Conservation (phyloP, 2,888 invertebrate species). For the Cancer borealis region DNA sequence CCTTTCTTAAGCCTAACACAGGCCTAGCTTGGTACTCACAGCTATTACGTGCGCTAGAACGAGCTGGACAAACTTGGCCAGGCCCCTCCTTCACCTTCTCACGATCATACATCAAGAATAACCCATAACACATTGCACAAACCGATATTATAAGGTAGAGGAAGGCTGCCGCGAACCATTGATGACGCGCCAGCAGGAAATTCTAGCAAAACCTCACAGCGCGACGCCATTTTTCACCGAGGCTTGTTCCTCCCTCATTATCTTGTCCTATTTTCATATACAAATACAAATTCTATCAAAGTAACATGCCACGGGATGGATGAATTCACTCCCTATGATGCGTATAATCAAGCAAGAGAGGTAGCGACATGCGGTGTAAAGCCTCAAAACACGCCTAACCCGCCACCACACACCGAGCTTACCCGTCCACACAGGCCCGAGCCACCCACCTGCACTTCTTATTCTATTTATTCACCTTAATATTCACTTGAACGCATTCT, state of each 20-base stretch:
- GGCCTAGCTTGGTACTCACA: not conserved
- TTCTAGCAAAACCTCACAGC: slow-evolving; percentile 65
- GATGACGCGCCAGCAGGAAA: slow-evolving; percentile 63
- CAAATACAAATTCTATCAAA: slow-evolving; percentile 40
- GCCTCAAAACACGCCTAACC: slow-evolving; percentile 58
- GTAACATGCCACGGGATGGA: slow-evolving; percentile 43
- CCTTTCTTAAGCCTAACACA: not conserved
- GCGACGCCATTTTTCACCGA: slow-evolving; percentile 71
- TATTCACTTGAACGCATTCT: slow-evolving; percentile 63
- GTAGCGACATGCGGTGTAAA: not conserved
- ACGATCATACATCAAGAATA: slow-evolving; percentile 36
- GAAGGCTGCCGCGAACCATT: slow-evolving; percentile 16
- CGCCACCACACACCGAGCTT: slow-evolving; percentile 52
- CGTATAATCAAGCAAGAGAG: slow-evolving; percentile 66
- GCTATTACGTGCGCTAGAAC: not conserved
- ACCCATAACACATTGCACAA: not conserved
- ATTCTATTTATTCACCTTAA: slow-evolving; percentile 68
- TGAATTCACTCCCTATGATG: slow-evolving; percentile 39
- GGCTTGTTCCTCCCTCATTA: slow-evolving; percentile 52
- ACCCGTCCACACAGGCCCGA: slow-evolving; percentile 65
- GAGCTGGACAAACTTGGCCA: not conserved
- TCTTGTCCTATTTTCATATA: slow-evolving; percentile 66
- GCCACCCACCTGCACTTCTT: slow-evolving; percentile 69
- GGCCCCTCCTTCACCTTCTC: slow-evolving; percentile 13
- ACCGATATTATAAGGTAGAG: not conserved